Conservation (phyloP, 2,113 vertebrate species). For the Aleadryas rufinucha region DNA sequence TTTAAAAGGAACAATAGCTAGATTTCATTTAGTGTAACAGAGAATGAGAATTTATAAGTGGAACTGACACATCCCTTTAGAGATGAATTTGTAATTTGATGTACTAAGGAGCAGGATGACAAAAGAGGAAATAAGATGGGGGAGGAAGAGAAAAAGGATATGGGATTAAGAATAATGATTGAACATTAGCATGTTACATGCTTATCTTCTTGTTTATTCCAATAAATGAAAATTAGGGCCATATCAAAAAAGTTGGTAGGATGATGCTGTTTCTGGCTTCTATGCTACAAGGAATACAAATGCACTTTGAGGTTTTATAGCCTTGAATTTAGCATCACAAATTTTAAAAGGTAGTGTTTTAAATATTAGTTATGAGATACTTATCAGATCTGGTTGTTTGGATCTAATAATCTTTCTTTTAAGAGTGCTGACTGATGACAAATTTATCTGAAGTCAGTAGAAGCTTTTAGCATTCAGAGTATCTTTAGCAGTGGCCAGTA, state of each 20-base stretch:
- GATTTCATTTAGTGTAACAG: not conserved
- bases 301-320: not conserved
- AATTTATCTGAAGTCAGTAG: not conserved
- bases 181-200: not conserved
- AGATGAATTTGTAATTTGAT: not conserved
- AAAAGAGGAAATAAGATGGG: not conserved
- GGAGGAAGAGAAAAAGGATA: not conserved
- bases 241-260: not conserved
- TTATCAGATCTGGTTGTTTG: not conserved
- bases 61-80: not conserved
- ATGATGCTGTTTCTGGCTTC: not conserved
- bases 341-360: not conserved
- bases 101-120: not conserved
- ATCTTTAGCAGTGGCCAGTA: not conserved
- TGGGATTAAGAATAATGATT: not conserved
- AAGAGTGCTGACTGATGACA: not conserved
- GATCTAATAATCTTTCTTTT: not conserved
- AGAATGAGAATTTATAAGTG: not conserved
- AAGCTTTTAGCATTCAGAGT: not conserved
- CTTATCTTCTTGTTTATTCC: not conserved
- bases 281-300: not conserved
- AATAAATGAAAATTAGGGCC: not conserved
- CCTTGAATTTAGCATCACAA: not conserved
- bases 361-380: not conserved
- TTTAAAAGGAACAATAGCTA: not conserved